Evolutionary conservation across 2,888 invertebrate genomes (phyloP).

Genomic region (Nephrocerus scutellatus): DNA sequence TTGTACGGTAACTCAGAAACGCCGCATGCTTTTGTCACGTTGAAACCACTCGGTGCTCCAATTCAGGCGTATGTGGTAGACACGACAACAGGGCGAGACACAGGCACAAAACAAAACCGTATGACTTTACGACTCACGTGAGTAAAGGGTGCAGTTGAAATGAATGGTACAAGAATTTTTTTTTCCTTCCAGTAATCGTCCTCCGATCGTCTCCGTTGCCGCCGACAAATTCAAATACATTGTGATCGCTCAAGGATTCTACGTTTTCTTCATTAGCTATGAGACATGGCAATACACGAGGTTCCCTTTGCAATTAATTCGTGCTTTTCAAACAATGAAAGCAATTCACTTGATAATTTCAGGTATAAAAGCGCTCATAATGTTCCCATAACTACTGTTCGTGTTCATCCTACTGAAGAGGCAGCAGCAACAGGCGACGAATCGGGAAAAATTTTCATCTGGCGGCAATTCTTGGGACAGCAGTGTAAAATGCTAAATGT

Average conservation of each 20-base stretch:
- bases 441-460: constrained; percentile 58
- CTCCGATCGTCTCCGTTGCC: constrained; percentile 31
- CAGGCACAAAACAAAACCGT: constrained; percentile 19
- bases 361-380: constrained; percentile 25
- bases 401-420: constrained; percentile 59
- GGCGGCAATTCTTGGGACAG: constrained; percentile 49
- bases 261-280: constrained; percentile 36
- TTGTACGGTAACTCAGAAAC: constrained; percentile 28
- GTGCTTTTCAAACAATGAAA: not conserved
- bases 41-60: not conserved
- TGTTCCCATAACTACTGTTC: constrained; percentile 54
- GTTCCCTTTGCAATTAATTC: constrained; percentile 20
- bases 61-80: constrained; percentile 31
- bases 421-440: constrained; percentile 63
- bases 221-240: constrained; percentile 34
- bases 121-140: constrained; percentile 27
- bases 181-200: constrained; percentile 21
- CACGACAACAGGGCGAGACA: constrained; percentile 29
- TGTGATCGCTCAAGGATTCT: constrained; percentile 28
- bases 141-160: constrained; percentile 15
- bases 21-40: constrained; percentile 36
- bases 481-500: constrained; percentile 3
- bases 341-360: constrained; percentile 4
- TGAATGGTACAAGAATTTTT: not conserved
- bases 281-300: constrained; percentile 29